Conservation (phyloP, 1,140 invertebrate species). For the Drosophila tsacasi region DNA sequence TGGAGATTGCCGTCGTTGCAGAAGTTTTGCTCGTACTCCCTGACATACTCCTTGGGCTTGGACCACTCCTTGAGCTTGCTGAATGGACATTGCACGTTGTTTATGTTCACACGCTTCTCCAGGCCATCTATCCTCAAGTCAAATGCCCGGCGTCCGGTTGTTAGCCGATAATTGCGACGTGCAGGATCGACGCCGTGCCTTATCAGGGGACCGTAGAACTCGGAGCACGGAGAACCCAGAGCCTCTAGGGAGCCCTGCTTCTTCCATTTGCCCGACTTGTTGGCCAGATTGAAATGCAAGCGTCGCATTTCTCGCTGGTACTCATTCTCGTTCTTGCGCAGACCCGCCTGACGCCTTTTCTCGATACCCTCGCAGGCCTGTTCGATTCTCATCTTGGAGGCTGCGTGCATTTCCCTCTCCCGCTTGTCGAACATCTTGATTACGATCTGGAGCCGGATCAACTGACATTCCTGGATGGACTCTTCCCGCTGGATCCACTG, state of each 20-base stretch:
- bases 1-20: constrained; percentile 72
- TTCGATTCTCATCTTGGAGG: constrained; percentile 85
- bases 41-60: constrained; percentile 71
- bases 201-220: constrained; percentile 86
- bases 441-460: constrained; percentile 86
- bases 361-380: constrained; percentile 78
- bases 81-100: constrained; percentile 64
- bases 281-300: constrained; percentile 49
- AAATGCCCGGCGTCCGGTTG: constrained; percentile 61
- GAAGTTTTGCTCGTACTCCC: constrained; percentile 80
- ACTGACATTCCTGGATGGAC: constrained; percentile 87
- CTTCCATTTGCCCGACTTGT: constrained; percentile 52
- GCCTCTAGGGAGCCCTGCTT: constrained; percentile 85
- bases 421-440: constrained; percentile 84
- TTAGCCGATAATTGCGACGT: constrained; percentile 75
- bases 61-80: constrained; percentile 75
- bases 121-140: constrained; percentile 78
- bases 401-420: constrained; percentile 76
- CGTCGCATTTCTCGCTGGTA: constrained; percentile 79
- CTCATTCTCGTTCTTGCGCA: constrained; percentile 81
- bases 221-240: constrained; percentile 85
- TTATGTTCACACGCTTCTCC: constrained; percentile 67
- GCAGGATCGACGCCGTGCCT: constrained; percentile 86
- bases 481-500: constrained; percentile 81
- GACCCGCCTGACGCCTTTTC: constrained; percentile 76